Base-by-base conservation (phyloP, 2,113 vertebrate genomes). In the Eptatretus burgeri region DNA sequence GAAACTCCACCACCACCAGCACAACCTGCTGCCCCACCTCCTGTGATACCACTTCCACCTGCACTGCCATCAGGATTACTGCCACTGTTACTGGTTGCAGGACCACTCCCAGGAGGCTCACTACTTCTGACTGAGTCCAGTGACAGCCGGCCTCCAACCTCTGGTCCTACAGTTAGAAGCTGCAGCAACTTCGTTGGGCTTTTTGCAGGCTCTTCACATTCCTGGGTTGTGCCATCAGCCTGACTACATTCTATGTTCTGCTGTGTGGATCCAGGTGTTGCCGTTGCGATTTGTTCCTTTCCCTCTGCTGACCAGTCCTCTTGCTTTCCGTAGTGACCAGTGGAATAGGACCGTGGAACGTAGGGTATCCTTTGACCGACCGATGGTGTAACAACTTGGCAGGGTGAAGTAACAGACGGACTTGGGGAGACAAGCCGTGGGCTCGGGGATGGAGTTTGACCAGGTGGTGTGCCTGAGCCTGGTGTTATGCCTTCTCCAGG, bases 131-230 rank as follows among this genome's bases (percentile, higher is more conserved):
- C 27, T 41, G 27, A 41, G 27, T 41, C 27, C 3, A 78, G 81
- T 50, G 81, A 49, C 2, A 74, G 77, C 53, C 53, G 53, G 53
- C 14, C 53, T 18, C 53, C 53, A 14, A 18, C 53, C 53, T 18
- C 53, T 17, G 79, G 76, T 5, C 86, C 82, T 51, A 83, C 85
- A 0, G 85, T 96, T 63, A 98, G 84, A 51, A 98, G 73, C 74
- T 98, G 91, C 62, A 98, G 77, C 51, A 98, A 76, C 64, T 98
- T 98, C 69, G 86, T 93, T 73, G 88, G 83, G n/a, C 78, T 79
- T 73, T 85, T 88, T 41, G 27, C 27, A 41, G 27, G 27, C 7
- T 41, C 27, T 41, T 41, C 27, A 41, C 27, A 3, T 41, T 41
- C 27, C 56, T 60, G 56, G n/a, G 56, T 60, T 10, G n/a, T n/a